Evolutionary conservation across 2,888 invertebrate genomes (phyloP), one percentile per base, ranked within the genome.

Genomic region (Galerucella nymphaeae): DNA sequence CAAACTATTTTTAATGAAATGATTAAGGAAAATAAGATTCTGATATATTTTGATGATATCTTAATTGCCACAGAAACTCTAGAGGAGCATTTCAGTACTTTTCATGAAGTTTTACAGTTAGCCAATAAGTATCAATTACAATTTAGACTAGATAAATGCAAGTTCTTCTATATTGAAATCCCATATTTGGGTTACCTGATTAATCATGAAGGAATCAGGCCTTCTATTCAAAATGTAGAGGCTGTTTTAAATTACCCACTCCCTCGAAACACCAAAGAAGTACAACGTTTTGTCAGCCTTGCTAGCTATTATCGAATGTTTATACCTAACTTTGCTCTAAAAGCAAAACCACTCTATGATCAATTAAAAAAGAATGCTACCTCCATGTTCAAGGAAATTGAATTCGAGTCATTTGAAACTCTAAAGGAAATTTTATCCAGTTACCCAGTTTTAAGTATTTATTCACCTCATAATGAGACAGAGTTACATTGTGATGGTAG

Each of bases 301-400:
- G 71, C 75, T 45, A 75, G 74, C 48, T 82, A 79, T 70, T 82
- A 82, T 71, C 61, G 79, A 23, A 70, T 74, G 42, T 82, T 81
- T 72, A 74, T 82, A 9, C 53, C 64, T n/a, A 55, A 74, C 61
- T 82, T 79, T 71, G 65, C 78, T 8, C 50, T 73, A 16, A 74
- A 78, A 9, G 79, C 80, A n/a, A 70, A 72, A 71, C 81, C 82
- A 16, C 61, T 81, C 14, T 72, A 76, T 69, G 75, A 79, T 42
- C 53, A 80, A n/a, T 20, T 80, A 11, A 75, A 73, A 30, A 82
- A 82, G 65, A 68, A 79, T 67, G 58, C 45, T 2, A 48, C 58
- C 14, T 84, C 81, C 66, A 61, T 68, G 30, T 81, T 78, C 63
- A 75, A 11, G 20, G 23, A 57, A 57, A 20, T 5, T 1, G 55